phyloP scores from a whole-genome alignment of 2,888 invertebrate species.

The Hylaea fasciaria region DNA sequence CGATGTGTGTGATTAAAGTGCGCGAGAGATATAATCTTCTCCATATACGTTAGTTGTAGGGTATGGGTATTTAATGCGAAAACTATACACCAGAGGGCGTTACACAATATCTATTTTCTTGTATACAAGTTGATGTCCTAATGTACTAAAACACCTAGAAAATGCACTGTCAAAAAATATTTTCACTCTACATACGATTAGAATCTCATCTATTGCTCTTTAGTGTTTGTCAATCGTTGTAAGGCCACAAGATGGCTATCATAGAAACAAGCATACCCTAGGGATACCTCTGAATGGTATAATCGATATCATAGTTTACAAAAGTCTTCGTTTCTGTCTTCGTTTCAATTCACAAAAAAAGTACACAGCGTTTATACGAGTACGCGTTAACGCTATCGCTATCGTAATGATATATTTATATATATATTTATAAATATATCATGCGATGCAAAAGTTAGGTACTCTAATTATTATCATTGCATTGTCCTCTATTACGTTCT shows the following conservation, averaged over 20 bases:
- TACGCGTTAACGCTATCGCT: no score
- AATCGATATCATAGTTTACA: no score
- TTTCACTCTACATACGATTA: neutral
- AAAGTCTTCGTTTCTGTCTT: no score
- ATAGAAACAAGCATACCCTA: neutral
- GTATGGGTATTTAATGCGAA: slow-evolving; percentile 20
- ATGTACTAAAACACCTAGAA: slow-evolving; percentile 5
- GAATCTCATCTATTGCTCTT: slow-evolving; percentile 40
- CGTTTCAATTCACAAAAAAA: no score
- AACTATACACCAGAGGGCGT: slow-evolving; percentile 27
- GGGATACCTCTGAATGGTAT: neutral
- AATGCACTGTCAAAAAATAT: neutral
- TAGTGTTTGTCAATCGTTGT: slow-evolving; percentile 27
- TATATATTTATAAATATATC: no score
- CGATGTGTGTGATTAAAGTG: slow-evolving; percentile 30
- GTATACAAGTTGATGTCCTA: slow-evolving; percentile 13
- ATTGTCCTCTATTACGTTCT: no score
- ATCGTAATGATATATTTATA: no score
- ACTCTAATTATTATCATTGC: no score
- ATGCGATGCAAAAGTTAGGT: no score
- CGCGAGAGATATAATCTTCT: slow-evolving; percentile 35
- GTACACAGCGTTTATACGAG: no score
- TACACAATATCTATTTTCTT: slow-evolving; percentile 25
- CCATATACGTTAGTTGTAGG: slow-evolving; percentile 30
- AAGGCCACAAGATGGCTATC: neutral